Percentiles rank a stretch among this genome's conserved stretches.
Evolutionary conservation across 2,113 vertebrate genomes (phyloP).

Genomic region (Agapornis roseicollis): DNA sequence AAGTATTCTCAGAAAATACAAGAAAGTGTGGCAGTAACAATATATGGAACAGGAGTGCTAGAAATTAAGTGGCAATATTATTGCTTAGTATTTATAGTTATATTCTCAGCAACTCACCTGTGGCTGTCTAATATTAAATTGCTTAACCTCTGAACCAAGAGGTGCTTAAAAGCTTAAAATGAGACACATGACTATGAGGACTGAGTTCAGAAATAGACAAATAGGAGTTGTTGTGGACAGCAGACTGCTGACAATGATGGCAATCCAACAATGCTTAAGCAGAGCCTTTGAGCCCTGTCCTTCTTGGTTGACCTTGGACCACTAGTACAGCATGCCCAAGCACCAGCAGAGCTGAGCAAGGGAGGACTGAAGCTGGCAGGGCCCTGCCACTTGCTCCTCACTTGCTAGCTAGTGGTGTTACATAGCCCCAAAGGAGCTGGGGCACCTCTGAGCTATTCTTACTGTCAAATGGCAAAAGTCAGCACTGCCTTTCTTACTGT

Average conservation of each 20-base stretch:
- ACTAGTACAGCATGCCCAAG: neutral
- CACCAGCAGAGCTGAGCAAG: neutral
- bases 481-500: neutral
- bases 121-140: neutral
- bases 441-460: neutral
- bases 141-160: neutral
- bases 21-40: neutral
- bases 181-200: neutral
- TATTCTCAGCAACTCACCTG: neutral
- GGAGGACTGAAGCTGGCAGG: neutral
- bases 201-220: neutral
- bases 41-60: neutral
- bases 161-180: neutral
- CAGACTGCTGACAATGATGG: neutral
- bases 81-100: neutral
- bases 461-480: neutral
- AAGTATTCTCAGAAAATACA: constrained; percentile 28
- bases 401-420: neutral
- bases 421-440: neutral
- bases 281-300: neutral
- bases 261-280: accelerated
- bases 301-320: neutral
- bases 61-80: neutral
- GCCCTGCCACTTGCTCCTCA: neutral
- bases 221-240: neutral